A percentile compares a stretch with the other conserved stretches of the same genome.
Evolutionary conservation across 64 coral and sea anemone species (phyloP).

Genomic region (Montipora cactus): DNA sequence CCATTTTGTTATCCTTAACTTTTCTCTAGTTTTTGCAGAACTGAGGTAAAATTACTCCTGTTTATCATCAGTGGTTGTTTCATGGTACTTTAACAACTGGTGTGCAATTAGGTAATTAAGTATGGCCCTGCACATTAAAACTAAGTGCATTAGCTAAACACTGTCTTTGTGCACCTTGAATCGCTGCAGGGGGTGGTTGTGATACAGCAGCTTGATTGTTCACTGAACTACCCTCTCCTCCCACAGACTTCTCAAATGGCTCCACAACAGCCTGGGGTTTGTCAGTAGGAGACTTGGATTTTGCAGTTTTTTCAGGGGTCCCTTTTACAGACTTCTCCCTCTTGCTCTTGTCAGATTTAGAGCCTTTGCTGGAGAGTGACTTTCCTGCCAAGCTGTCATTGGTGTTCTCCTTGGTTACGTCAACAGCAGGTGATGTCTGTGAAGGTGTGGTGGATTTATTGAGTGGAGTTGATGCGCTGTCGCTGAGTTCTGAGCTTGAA

Average conservation of each 20-base stretch:
- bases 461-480: constrained; percentile 30
- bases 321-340: constrained; percentile 7
- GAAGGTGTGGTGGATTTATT: constrained; percentile 2
- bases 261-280: constrained; percentile 29
- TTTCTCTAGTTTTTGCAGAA: too few species aligned
- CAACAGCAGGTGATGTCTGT: constrained; percentile 34
- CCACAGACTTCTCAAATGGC: not conserved
- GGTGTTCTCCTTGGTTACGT: constrained; percentile 13
- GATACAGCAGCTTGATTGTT: not conserved
- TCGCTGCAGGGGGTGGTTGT: not conserved
- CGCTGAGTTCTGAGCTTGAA: constrained; percentile 16
- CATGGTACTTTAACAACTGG: too few species aligned
- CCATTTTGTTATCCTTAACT: too few species aligned
- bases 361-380: not conserved
- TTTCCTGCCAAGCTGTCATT: not conserved
- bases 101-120: too few species aligned
- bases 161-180: not conserved
- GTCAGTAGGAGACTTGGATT: constrained; percentile 30
- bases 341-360: constrained; percentile 24
- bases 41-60: too few species aligned
- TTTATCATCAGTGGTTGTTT: too few species aligned
- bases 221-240: constrained; percentile 8
- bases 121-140: too few species aligned
- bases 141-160: too few species aligned
- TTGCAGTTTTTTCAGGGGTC: constrained; percentile 24